phyloP scores from a whole-genome alignment of 2,888 invertebrate species.

The Cinara cedri region DNA sequence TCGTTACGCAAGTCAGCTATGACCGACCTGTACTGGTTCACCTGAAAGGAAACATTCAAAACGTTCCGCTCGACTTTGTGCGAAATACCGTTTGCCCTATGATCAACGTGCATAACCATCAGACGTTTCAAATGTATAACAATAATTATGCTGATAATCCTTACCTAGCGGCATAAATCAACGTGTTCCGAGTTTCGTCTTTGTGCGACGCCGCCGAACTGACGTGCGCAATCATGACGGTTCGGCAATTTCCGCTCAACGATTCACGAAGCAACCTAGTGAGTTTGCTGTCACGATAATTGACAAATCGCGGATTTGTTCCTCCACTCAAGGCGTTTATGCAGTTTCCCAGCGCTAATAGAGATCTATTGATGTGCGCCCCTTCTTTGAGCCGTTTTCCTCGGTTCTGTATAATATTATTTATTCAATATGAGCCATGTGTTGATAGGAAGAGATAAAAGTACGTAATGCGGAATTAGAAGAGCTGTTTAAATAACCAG shows the following conservation, averaged over 20 bases:
- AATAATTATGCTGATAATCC: too few relatives aligned
- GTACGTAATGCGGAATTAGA: too few relatives aligned
- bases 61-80: conserved; percentile 74
- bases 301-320: conserved; percentile 76
- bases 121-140: too few relatives aligned
- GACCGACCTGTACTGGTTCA: conserved; percentile 83
- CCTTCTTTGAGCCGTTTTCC: conserved; percentile 90
- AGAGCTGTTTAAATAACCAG: too few relatives aligned
- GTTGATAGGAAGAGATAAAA: too few relatives aligned
- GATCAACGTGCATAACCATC: neutral
- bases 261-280: conserved; percentile 88
- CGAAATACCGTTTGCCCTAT: conserved; percentile 87
- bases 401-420: conserved; percentile 69
- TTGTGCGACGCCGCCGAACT: conserved; percentile 81
- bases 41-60: conserved; percentile 75
- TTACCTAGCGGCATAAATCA: conserved; percentile 76
- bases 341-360: conserved; percentile 91
- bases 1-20: conserved; percentile 84
- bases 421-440: too few relatives aligned
- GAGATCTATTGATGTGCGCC: conserved; percentile 91
- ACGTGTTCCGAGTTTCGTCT: conserved; percentile 91
- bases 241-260: conserved; percentile 88
- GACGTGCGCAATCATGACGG: conserved; percentile 96
- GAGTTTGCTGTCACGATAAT: conserved; percentile 93
- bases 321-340: conserved; percentile 91